phyloP scores from a whole-genome alignment of 2,888 invertebrate genomes.

The Brachynemurus nebulosus region DNA sequence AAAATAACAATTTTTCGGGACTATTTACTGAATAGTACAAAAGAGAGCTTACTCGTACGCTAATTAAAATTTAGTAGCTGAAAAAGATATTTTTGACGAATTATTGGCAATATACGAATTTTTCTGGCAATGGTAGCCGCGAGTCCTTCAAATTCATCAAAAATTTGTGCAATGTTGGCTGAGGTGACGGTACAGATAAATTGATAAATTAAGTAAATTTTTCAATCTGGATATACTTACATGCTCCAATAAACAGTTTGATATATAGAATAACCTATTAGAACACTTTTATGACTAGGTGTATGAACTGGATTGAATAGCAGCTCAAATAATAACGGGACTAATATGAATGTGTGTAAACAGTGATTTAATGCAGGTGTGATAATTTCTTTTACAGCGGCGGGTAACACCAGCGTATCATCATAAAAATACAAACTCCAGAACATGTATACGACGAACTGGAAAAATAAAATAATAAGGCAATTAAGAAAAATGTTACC shows the following conservation, averaged over 20 bases:
- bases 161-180: too few species aligned
- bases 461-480: background rate
- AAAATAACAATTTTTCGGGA: too few species aligned
- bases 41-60: too few species aligned
- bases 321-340: background rate
- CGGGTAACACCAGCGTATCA: background rate
- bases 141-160: too few species aligned
- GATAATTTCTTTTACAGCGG: background rate
- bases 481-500: too few species aligned
- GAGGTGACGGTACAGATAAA: too few species aligned
- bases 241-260: background rate
- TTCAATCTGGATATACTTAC: too few species aligned
- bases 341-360: background rate
- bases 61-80: background rate
- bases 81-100: too few species aligned
- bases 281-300: background rate
- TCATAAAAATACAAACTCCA: conserved; percentile 1
- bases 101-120: too few species aligned
- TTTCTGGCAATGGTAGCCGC: too few species aligned
- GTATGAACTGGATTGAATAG: background rate
- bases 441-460: background rate
- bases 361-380: background rate
- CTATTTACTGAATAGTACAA: too few species aligned
- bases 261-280: background rate
- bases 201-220: too few species aligned